Evolutionary conservation across 2,113 vertebrate species (phyloP).

Genomic region (Misgurnus mizolepis): DNA sequence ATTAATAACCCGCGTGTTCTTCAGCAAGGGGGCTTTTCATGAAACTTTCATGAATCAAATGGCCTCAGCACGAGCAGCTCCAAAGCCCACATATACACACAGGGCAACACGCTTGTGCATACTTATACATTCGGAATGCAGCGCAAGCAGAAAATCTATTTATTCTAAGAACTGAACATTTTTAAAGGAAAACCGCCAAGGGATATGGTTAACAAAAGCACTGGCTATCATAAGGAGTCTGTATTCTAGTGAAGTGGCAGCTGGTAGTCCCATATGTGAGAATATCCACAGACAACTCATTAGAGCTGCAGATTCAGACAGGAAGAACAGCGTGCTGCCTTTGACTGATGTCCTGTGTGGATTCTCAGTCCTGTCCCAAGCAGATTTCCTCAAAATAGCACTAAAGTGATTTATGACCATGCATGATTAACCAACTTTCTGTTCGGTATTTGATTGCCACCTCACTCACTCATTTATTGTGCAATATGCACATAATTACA

Average conservation of each 20-base stretch:
- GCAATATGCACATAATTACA: neutral
- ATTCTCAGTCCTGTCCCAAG: constrained; percentile 29
- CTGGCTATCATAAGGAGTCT: constrained; percentile 44
- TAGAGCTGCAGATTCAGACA: constrained; percentile 50
- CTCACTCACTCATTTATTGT: neutral
- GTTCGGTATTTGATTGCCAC: neutral
- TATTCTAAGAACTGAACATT: constrained; percentile 46
- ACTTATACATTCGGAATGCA: constrained; percentile 41
- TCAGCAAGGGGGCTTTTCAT: constrained; percentile 49
- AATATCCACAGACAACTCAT: constrained; percentile 56
- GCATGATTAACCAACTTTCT: constrained; percentile 15
- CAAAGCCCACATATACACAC: constrained; percentile 42
- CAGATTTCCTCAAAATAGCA: constrained; percentile 1
- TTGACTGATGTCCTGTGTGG: constrained; percentile 28
- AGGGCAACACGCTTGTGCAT: constrained; percentile 30
- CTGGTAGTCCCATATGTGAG: constrained; percentile 56
- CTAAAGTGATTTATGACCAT: constrained; percentile 2
- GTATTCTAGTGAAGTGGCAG: constrained; percentile 53
- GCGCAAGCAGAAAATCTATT: constrained; percentile 49
- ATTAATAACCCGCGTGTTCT: constrained; percentile 58
- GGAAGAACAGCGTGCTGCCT: constrained; percentile 45
- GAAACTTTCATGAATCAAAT: constrained; percentile 63
- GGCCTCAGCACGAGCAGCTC: constrained; percentile 51
- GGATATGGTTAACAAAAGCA: constrained; percentile 46
- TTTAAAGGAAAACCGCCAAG: constrained; percentile 34